Evolutionary conservation across 1,140 invertebrate species (phyloP), one percentile per base, ranked within the genome.

Genomic region (Macrobrachium nipponense): DNA sequence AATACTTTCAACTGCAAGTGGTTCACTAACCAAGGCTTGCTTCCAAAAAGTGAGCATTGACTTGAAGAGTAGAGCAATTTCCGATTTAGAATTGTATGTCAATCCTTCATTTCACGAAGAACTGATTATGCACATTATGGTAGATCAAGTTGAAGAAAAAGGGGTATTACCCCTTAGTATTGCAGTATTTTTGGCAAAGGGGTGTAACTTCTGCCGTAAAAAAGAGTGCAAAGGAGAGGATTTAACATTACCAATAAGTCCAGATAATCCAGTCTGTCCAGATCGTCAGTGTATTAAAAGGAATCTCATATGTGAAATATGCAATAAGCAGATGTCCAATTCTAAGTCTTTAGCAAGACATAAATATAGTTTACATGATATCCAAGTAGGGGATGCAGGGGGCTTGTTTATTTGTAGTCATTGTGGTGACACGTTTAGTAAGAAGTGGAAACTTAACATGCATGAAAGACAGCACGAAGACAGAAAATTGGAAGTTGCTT

Each of bases 401-500:
- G 88, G 88, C 5, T 58, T 89, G 6, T 89, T 87, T 58, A 89
- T 89, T n/a, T 89, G 88, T 60, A 89, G 88, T 76, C 88, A 89
- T 51, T 89, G 88, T 62, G 88, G 88, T 36, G 88, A 89, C 59
- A 89, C 88, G 20, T 89, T 89, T 75, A 84, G 85, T 20, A 89
- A 89, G 59, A 89, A 89, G 76, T 89, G 88, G 88, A 89, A 89
- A 70, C 85, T 89, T 6, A 89, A 89, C 51, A 85, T 89, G 76
- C 88, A 89, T 75, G 88, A 89, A 70, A 77, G 86, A 58, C 83
- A 89, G 23, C 88, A 89, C 36, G 88, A 89, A 68, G 88, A 89
- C 61, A 72, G 85, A 15, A 89, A 89, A 66, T 58, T 89, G 70
- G 81, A 87, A 36, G 79, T 89, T 2, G 76, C 81, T 5, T 89